These are phyloP conservation scores for Eilema depressum DNA, from an alignment of 2,888 invertebrate genomes.

Conservation along the genomic window DNA sequence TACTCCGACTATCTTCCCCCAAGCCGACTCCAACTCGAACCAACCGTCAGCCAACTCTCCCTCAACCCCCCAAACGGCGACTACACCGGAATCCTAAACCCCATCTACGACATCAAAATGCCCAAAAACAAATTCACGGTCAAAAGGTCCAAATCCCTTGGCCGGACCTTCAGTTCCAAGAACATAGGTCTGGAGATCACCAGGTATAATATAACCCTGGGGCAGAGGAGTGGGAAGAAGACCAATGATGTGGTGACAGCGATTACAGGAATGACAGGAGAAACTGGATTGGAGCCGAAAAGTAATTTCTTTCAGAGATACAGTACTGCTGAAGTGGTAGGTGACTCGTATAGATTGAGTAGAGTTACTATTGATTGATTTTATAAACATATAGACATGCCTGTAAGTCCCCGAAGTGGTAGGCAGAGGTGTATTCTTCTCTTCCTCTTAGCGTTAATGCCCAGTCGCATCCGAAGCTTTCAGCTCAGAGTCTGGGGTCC, in stretches of 20 bases:
- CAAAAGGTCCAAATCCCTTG: slow-evolving; percentile 77
- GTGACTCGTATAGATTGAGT: slow-evolving; percentile 76
- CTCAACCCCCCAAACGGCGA: slow-evolving; percentile 40
- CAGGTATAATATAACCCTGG: slow-evolving; percentile 77
- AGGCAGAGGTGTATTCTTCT: too few relatives aligned
- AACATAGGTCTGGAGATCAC: slow-evolving; percentile 67
- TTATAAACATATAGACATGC: too few relatives aligned
- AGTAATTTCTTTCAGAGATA: slow-evolving; percentile 73
- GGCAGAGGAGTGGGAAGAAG: slow-evolving; percentile 65
- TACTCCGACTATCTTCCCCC: slow-evolving; percentile 71
- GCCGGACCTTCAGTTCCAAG: slow-evolving; percentile 71
- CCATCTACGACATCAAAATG: slow-evolving; percentile 77
- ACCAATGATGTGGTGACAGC: slow-evolving; percentile 81
- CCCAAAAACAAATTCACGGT: slow-evolving; percentile 76
- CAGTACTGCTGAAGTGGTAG: slow-evolving; percentile 70
- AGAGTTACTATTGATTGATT: slow-evolving; percentile 74
- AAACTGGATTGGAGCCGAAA: slow-evolving; percentile 73
- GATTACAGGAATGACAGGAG: slow-evolving; percentile 69
- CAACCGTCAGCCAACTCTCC: slow-evolving; percentile 43
- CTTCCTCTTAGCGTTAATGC: too few relatives aligned
- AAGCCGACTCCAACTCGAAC: slow-evolving; percentile 52
- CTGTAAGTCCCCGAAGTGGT: too few relatives aligned
- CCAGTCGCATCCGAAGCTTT: too few relatives aligned
- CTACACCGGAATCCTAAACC: slow-evolving; percentile 80
- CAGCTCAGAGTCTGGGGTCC: too few relatives aligned